Evolutionary conservation across 2,113 vertebrate genomes (phyloP).

Genomic region (Mustelus asterias): DNA sequence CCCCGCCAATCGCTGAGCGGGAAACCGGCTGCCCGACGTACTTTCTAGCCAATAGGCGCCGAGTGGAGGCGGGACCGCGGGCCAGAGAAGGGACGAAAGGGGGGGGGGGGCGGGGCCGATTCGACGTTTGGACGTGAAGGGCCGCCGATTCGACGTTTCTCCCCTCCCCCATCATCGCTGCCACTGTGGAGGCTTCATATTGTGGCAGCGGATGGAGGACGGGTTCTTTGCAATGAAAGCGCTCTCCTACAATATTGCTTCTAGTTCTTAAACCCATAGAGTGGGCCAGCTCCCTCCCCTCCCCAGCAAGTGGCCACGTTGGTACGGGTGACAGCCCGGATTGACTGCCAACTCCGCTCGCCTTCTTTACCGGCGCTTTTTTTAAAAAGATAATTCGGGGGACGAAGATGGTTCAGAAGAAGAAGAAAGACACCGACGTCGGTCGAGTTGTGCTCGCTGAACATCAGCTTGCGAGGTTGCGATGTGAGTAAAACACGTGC

Average conservation of each 20-base stretch:
- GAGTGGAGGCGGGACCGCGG: background rate
- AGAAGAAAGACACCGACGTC: constrained; percentile 72
- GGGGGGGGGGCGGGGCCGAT: background rate
- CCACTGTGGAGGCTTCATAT: background rate
- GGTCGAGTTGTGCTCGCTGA: constrained; percentile 64
- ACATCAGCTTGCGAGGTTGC: constrained; percentile 61
- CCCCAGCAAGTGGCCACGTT: too few relatives aligned
- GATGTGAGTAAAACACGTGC: constrained; percentile 55
- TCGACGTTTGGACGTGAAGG: background rate
- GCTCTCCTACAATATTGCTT: background rate
- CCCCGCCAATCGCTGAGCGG: background rate
- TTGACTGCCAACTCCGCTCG: too few relatives aligned
- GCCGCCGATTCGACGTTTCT: background rate
- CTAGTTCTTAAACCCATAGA: background rate
- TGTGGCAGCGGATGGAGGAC: too few relatives aligned
- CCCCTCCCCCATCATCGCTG: too few relatives aligned
- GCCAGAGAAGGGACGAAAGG: too few relatives aligned
- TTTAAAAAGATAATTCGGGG: background rate
- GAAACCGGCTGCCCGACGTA: background rate
- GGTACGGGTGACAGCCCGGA: background rate
- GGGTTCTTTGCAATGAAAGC: background rate
- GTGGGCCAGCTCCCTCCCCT: too few relatives aligned
- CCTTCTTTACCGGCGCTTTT: background rate
- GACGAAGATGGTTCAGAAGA: constrained; percentile 80
- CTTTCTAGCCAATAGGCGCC: background rate